A percentile compares a stretch with the other conserved stretches of the same genome.
phyloP scores from a whole-genome alignment of 2,113 vertebrate species.

The Stegastes partitus region DNA sequence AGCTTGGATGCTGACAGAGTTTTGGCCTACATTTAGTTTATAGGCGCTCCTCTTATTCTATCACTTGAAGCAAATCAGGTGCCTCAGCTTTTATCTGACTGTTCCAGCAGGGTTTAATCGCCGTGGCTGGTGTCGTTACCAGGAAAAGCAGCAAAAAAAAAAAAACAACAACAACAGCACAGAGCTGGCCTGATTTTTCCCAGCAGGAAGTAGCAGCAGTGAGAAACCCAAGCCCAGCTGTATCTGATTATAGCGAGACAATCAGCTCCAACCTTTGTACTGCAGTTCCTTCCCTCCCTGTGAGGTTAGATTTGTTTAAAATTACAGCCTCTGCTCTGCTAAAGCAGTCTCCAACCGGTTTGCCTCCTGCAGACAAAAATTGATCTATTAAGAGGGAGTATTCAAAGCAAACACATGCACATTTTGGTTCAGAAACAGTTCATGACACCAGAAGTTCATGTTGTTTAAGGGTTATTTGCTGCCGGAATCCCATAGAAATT shows the following conservation, averaged over 20 bases:
- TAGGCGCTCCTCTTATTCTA: background rate
- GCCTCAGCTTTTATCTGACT: constrained; percentile 11
- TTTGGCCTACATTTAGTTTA: constrained; percentile 49
- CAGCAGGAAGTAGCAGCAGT: constrained; percentile 47
- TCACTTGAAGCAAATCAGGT: constrained; percentile 19
- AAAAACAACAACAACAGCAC: constrained; percentile 37
- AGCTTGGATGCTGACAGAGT: background rate
- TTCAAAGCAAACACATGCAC: background rate
- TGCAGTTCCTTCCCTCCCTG: background rate
- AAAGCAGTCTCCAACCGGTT: background rate
- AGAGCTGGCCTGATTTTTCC: constrained; percentile 50
- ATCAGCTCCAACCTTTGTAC: constrained; percentile 30
- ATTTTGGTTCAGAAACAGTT: background rate
- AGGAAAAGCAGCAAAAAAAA: constrained; percentile 14
- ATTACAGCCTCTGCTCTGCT: background rate
- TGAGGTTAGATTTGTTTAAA: background rate
- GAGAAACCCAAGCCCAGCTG: constrained; percentile 48
- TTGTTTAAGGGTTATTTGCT: no score
- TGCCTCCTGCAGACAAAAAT: background rate
- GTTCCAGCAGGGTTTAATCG: constrained; percentile 45
- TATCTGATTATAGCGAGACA: constrained; percentile 31
- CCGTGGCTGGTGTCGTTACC: constrained; percentile 31
- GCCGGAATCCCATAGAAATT: no score
- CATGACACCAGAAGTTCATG: no score
- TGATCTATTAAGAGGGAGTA: background rate